A percentile compares a stretch with the other conserved stretches of the same genome.
Conservation (phyloP, 2,888 invertebrate species). For the Margaritifera margaritifera region DNA sequence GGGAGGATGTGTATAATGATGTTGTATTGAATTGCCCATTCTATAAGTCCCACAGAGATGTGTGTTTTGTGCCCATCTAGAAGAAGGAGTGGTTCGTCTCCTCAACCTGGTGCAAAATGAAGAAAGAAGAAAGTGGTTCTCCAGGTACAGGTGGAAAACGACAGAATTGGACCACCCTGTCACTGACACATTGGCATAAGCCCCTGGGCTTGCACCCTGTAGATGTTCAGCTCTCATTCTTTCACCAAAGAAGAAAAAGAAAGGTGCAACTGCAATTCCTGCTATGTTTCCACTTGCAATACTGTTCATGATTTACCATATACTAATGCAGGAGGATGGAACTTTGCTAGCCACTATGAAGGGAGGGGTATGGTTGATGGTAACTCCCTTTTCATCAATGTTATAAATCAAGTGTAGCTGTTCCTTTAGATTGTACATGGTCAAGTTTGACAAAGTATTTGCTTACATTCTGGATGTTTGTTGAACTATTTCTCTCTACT, state of each 20-base stretch:
- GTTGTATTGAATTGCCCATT: too few relatives aligned
- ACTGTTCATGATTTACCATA: constrained; percentile 7
- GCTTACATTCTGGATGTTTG: too few relatives aligned
- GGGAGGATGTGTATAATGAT: too few relatives aligned
- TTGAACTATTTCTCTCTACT: too few relatives aligned
- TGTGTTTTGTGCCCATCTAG: too few relatives aligned
- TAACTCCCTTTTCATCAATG: constrained; percentile 28
- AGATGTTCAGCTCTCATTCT: constrained; percentile 18
- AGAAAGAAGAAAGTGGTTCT: constrained; percentile 30
- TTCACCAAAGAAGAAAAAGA: constrained; percentile 30
- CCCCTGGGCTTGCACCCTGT: constrained; percentile 17
- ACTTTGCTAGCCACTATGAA: constrained; percentile 9
- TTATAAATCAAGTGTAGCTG: constrained; percentile 26
- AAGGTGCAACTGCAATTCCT: constrained; percentile 19
- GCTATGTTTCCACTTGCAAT: constrained; percentile 21
- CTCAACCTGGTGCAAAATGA: constrained; percentile 19
- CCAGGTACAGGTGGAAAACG: constrained; percentile 21
- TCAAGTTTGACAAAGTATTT: too few relatives aligned
- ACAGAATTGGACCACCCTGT: constrained; percentile 29
- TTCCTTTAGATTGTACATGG: constrained; percentile 7
- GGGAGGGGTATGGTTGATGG: constrained; percentile 18
- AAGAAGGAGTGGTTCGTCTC: neutral
- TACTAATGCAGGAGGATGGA: constrained; percentile 11
- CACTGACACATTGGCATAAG: constrained; percentile 13
- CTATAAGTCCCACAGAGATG: too few relatives aligned